A percentile compares a stretch with the other conserved stretches of the same genome.
Conservation (phyloP, 1,140 invertebrate genomes). For the Nephotettix cincticeps region DNA sequence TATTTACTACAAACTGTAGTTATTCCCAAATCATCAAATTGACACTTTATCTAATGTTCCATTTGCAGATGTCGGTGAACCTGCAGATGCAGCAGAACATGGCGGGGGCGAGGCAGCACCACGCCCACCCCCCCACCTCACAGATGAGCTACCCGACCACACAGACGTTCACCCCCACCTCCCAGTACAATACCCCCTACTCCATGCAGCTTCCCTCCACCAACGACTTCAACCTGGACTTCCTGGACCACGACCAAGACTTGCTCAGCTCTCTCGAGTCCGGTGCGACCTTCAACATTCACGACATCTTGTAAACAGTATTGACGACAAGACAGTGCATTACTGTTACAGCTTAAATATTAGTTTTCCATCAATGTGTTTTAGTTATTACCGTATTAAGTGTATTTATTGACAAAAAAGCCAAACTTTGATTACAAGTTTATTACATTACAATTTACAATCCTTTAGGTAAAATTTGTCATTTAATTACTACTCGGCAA, state of each 20-base stretch:
- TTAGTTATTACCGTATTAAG: too few relatives aligned
- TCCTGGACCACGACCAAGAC: slow-evolving; percentile 78
- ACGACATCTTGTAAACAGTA: slow-evolving; percentile 49
- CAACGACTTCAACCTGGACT: slow-evolving; percentile 74
- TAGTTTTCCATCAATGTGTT: too few relatives aligned
- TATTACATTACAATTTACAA: too few relatives aligned
- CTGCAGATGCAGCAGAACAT: slow-evolving; percentile 40
- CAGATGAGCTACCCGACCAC: slow-evolving; percentile 41
- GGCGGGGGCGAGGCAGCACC: slow-evolving; percentile 43
- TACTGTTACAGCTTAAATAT: too few relatives aligned
- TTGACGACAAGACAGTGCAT: too few relatives aligned
- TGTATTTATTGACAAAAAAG: too few relatives aligned
- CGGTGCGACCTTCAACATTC: slow-evolving; percentile 55
- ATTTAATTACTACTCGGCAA: too few relatives aligned
- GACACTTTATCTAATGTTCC: too few relatives aligned
- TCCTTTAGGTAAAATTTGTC: too few relatives aligned
- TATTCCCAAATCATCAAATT: too few relatives aligned
- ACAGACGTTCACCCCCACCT: slow-evolving; percentile 49
- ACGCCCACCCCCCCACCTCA: slow-evolving; percentile 41
- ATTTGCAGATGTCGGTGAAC: slow-evolving; percentile 28
- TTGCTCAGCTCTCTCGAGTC: slow-evolving; percentile 68
- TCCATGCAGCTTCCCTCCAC: slow-evolving; percentile 51
- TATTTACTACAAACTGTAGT: too few relatives aligned
- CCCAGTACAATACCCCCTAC: slow-evolving; percentile 41
- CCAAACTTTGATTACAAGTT: too few relatives aligned